A percentile compares a stretch with the other conserved stretches of the same genome.
phyloP scores from a whole-genome alignment of 1,140 invertebrate species.

The Papilio polyxenes region DNA sequence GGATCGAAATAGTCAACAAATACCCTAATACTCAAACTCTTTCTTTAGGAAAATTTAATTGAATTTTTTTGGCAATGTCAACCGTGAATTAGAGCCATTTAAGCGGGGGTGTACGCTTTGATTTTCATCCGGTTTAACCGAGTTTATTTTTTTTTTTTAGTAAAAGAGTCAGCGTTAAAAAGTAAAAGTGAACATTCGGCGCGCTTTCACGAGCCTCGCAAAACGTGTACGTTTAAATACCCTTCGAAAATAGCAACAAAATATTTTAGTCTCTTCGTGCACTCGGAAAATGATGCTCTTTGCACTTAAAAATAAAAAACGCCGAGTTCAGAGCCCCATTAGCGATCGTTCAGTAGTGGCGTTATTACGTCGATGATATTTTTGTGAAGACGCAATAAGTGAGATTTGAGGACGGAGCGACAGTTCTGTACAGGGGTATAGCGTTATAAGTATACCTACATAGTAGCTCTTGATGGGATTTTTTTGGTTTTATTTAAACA shows the following conservation, averaged over 20 bases:
- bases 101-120: constrained; percentile 31
- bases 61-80: constrained; percentile 53
- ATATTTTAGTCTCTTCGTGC: constrained; percentile 26
- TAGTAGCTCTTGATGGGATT: not conserved
- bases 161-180: constrained; percentile 28
- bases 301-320: constrained; percentile 32
- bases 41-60: constrained; percentile 59
- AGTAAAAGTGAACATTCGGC: constrained; percentile 30
- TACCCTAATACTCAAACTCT: constrained; percentile 50
- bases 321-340: not conserved
- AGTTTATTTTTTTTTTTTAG: constrained; percentile 32
- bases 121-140: constrained; percentile 40
- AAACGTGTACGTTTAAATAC: constrained; percentile 27
- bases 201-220: constrained; percentile 1
- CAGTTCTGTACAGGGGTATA: not conserved
- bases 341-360: constrained; percentile 12
- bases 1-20: constrained; percentile 6
- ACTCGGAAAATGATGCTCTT: constrained; percentile 7
- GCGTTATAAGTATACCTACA: not conserved
- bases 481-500: not conserved
- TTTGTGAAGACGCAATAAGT: constrained; percentile 8
- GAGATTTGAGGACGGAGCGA: constrained; percentile 9
- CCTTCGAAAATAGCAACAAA: constrained; percentile 35
- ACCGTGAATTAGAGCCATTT: constrained; percentile 27
- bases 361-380: constrained; percentile 11